phyloP scores from a whole-genome alignment of 2,888 invertebrate species.

The Drosophila koepferae region DNA sequence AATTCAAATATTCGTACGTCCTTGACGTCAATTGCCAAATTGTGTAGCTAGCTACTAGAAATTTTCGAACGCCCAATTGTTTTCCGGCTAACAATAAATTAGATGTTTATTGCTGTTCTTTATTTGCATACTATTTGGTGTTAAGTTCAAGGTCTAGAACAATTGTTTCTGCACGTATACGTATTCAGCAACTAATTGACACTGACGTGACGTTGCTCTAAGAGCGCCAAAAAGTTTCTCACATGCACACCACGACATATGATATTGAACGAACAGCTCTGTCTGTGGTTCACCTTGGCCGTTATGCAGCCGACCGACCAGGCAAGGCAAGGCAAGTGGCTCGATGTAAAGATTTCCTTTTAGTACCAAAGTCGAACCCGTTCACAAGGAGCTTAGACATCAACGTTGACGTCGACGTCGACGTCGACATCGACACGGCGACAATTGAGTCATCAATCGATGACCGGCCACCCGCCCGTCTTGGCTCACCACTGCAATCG shows the following conservation, averaged over 20 bases:
- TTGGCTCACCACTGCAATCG: neutral
- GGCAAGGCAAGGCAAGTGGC: slow-evolving; percentile 71
- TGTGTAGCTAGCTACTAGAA: slow-evolving; percentile 17
- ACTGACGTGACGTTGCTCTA: slow-evolving; percentile 60
- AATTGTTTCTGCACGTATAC: slow-evolving; percentile 5
- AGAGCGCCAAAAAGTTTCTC: slow-evolving; percentile 68
- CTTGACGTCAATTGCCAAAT: slow-evolving; percentile 56
- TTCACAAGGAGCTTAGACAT: slow-evolving; percentile 62
- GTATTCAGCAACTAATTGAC: slow-evolving; percentile 52
- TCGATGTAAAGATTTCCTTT: slow-evolving; percentile 74
- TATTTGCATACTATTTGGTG: slow-evolving; percentile 60
- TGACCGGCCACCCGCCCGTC: neutral
- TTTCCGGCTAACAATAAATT: slow-evolving; percentile 60
- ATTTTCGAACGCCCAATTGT: slow-evolving; percentile 39
- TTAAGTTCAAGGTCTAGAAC: slow-evolving; percentile 68
- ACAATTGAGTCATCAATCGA: slow-evolving; percentile 73
- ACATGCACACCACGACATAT: slow-evolving; percentile 62
- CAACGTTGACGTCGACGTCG: neutral
- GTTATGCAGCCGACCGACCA: slow-evolving; percentile 46
- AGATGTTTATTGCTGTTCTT: slow-evolving; percentile 15
- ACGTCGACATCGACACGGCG: slow-evolving; percentile 16
- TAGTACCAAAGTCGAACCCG: slow-evolving; percentile 62
- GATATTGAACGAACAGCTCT: slow-evolving; percentile 54
- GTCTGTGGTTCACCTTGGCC: slow-evolving; percentile 73
- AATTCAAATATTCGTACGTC: slow-evolving; percentile 14